Conservation (phyloP, 2,888 invertebrate species). For the Ochropleura leucogaster region DNA sequence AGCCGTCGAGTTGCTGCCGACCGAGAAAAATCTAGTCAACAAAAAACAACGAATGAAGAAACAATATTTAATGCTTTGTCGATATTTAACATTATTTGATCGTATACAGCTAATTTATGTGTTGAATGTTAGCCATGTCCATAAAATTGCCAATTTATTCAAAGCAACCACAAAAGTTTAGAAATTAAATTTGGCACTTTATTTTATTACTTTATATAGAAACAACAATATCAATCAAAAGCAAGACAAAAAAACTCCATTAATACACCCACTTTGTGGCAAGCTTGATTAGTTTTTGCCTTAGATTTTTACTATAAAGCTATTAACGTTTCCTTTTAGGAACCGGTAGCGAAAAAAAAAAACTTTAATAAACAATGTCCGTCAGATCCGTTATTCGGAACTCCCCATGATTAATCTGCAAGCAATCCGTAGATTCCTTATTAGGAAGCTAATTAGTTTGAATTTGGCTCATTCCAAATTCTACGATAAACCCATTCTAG, state of each 20-base stretch:
- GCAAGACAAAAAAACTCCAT: constrained; percentile 24
- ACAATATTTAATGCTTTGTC: background rate
- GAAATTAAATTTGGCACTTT: background rate
- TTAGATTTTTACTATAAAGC: constrained; percentile 14
- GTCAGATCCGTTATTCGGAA: constrained; percentile 32
- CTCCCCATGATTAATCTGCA: constrained; percentile 19
- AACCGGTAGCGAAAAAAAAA: constrained; percentile 2
- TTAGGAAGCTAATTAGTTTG: constrained; percentile 14
- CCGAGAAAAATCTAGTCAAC: background rate
- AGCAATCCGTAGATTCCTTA: constrained; percentile 8
- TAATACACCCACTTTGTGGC: constrained; percentile 7
- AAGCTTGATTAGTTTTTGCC: constrained; percentile 26
- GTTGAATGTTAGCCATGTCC: background rate
- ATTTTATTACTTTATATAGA: constrained; percentile 18
- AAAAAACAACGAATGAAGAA: background rate
- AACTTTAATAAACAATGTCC: background rate
- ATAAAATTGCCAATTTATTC: background rate
- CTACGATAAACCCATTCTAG: constrained; percentile 37
- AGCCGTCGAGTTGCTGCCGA: background rate
- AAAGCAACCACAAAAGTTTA: background rate
- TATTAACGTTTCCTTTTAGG: constrained; percentile 21
- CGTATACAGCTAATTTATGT: background rate
- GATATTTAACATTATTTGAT: background rate
- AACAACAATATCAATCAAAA: constrained; percentile 36
- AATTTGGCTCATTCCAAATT: constrained; percentile 38